Conservation (phyloP, 2,888 invertebrate genomes). For the Drosophila paranaensis region DNA sequence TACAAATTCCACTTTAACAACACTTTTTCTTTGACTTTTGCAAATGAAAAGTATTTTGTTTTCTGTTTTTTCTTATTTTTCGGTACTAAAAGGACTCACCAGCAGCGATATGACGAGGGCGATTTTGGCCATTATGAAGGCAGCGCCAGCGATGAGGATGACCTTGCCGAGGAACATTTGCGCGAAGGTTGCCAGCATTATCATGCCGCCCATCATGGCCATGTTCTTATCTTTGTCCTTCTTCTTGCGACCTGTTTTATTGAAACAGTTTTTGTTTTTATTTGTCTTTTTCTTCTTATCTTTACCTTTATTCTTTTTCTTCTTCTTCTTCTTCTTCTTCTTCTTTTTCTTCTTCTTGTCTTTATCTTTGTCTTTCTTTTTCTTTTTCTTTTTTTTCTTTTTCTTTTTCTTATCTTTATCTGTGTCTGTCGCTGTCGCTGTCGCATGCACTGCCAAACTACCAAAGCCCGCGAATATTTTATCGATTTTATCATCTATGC, state of each 20-base stretch:
- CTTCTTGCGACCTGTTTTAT: slow-evolving; percentile 86
- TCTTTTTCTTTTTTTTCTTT: slow-evolving; percentile 28
- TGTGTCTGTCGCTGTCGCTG: slow-evolving; percentile 35
- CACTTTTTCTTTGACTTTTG: not conserved
- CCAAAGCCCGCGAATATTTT: slow-evolving; percentile 59
- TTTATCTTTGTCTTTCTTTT: slow-evolving; percentile 31
- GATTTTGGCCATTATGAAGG: slow-evolving; percentile 88
- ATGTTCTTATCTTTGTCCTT: slow-evolving; percentile 85
- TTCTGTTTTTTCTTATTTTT: too few relatives aligned
- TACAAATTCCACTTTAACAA: too few relatives aligned
- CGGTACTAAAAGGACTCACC: slow-evolving; percentile 75
- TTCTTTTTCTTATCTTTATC: slow-evolving; percentile 37
- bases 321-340: too few relatives aligned
- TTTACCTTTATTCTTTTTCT: slow-evolving; percentile 24
- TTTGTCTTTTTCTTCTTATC: slow-evolving; percentile 43
- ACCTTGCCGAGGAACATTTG: slow-evolving; percentile 89
- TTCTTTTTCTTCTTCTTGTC: slow-evolving; percentile 25
- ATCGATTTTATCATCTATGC: slow-evolving; percentile 81
- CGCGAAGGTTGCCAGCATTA: slow-evolving; percentile 87
- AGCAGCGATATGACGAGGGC: slow-evolving; percentile 87
- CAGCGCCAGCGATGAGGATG: slow-evolving; percentile 88
- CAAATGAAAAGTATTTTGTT: not conserved
- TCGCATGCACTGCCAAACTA: slow-evolving; percentile 50
- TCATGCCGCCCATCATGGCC: slow-evolving; percentile 87
- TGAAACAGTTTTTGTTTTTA: slow-evolving; percentile 74